Conservation (phyloP, 2,888 invertebrate species). For the Hirtodrosophila duncani region DNA sequence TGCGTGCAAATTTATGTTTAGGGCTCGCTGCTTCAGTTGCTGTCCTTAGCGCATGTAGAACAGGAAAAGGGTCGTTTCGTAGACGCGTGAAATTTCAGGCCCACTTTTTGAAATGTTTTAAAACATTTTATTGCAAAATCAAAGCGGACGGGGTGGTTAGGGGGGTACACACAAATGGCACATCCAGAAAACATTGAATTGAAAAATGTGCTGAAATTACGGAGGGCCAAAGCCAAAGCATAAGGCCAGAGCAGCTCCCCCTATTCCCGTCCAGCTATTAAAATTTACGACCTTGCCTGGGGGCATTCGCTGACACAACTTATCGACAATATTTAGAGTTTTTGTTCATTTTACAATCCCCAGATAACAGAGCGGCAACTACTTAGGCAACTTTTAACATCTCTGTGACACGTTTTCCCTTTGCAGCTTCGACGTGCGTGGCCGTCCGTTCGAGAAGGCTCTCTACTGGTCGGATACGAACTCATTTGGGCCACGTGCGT, state of each 20-base stretch:
- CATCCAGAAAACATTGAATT: constrained; percentile 41
- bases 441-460: constrained; percentile 88
- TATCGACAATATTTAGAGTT: constrained; percentile 50
- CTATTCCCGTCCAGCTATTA: constrained; percentile 37
- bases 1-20: constrained; percentile 71
- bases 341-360: constrained; percentile 23
- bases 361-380: constrained; percentile 23
- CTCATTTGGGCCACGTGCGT: constrained; percentile 90
- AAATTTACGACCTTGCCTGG: constrained; percentile 50
- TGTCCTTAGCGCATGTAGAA: constrained; percentile 31
- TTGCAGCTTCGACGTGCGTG: constrained; percentile 90
- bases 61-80: constrained; percentile 70
- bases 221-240: constrained; percentile 29
- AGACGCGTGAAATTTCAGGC: constrained; percentile 66
- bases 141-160: neutral
- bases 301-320: constrained; percentile 47
- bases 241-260: constrained; percentile 12
- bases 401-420: constrained; percentile 13
- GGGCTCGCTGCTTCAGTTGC: constrained; percentile 14
- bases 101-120: constrained; percentile 18
- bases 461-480: constrained; percentile 90
- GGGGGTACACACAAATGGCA: neutral
- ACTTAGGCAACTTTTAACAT: constrained; percentile 41
- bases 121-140: constrained; percentile 33
- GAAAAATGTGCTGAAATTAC: constrained; percentile 53